A percentile compares a stretch with the other conserved stretches of the same genome.
phyloP scores from a whole-genome alignment of 1,140 invertebrate genomes.

The Ylistrum balloti region DNA sequence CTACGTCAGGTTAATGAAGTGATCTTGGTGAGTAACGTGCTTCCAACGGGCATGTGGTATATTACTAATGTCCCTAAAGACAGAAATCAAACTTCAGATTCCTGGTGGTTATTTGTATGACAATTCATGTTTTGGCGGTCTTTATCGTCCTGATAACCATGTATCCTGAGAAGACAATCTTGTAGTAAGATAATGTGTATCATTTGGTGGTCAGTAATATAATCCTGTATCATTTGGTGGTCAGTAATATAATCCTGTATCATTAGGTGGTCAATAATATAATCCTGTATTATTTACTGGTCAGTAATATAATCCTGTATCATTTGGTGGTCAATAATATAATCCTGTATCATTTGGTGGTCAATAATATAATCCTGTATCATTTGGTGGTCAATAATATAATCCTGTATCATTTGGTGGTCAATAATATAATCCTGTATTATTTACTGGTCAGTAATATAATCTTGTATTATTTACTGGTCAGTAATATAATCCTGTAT shows the following conservation, averaged over 20 bases:
- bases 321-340: too few relatives aligned
- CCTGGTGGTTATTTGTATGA: too few relatives aligned
- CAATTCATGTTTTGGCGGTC: too few relatives aligned
- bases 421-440: background rate
- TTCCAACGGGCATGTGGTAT: too few relatives aligned
- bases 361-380: too few relatives aligned
- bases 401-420: background rate
- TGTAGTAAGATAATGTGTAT: background rate
- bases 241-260: background rate
- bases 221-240: background rate
- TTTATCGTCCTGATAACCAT: too few relatives aligned
- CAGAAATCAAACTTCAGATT: too few relatives aligned
- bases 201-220: background rate
- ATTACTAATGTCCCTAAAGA: too few relatives aligned
- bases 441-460: background rate
- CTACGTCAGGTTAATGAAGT: background rate
- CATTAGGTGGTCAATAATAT: background rate
- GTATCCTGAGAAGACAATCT: too few relatives aligned
- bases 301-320: background rate
- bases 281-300: background rate
- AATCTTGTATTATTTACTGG: background rate
- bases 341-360: too few relatives aligned
- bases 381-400: background rate
- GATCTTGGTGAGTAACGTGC: background rate
- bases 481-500: background rate